phyloP scores from a whole-genome alignment of 1,140 invertebrate genomes.

The Ips nitidus region DNA sequence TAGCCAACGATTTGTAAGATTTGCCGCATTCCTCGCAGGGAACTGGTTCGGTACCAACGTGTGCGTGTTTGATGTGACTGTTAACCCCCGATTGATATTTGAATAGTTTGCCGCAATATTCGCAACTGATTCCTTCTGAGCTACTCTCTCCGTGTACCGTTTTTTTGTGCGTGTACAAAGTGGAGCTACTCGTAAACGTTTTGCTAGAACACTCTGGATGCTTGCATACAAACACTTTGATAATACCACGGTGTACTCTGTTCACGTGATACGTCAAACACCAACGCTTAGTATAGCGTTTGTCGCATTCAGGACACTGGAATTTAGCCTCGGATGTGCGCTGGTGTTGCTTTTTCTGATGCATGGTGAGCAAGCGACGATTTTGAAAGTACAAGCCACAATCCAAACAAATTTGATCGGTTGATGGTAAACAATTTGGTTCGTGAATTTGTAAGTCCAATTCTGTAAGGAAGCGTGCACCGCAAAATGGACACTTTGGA shows the following conservation, averaged over 20 bases:
- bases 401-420: too few species aligned
- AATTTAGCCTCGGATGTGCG: not conserved
- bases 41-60: too few species aligned
- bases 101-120: not conserved
- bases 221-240: slow-evolving; percentile 46
- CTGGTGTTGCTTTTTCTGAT: too few species aligned
- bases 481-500: too few species aligned
- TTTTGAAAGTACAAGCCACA: too few species aligned
- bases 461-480: too few species aligned
- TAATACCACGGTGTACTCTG: slow-evolving; percentile 37
- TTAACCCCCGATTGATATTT: not conserved
- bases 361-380: too few species aligned
- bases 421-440: too few species aligned
- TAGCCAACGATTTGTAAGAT: slow-evolving; percentile 6
- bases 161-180: slow-evolving; percentile 61
- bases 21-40: not conserved
- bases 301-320: slow-evolving; percentile 38
- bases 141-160: slow-evolving; percentile 40
- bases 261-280: slow-evolving; percentile 35
- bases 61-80: slow-evolving; percentile 11
- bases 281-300: slow-evolving; percentile 41
- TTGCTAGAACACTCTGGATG: slow-evolving; percentile 65
- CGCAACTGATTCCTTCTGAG: slow-evolving; percentile 39
- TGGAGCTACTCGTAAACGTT: slow-evolving; percentile 66
- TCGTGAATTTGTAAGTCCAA: too few species aligned